Evolutionary conservation across 2,888 invertebrate species (phyloP), one percentile per base, ranked within the genome.

Genomic region (Zele albiditarsus): DNA sequence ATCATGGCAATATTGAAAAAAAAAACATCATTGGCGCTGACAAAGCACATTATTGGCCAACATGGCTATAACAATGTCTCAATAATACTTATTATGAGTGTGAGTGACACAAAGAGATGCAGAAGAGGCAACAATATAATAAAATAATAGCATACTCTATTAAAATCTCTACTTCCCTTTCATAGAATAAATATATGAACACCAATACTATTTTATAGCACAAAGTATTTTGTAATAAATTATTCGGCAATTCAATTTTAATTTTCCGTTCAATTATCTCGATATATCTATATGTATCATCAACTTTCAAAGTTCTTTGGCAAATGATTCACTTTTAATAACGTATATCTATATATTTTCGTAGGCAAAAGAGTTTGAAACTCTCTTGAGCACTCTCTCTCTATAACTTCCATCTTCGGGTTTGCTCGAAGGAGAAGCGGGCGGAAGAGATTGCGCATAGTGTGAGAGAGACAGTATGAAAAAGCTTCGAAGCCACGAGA

Each of bases 1-100:
- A 28, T 23, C 20, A n/a, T n/a, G n/a, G n/a, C n/a, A n/a, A n/a
- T n/a, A n/a, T n/a, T n/a, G n/a, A 62, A 62, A 49, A 42, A 46
- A 71, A 60, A 14, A 33, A 46, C 3, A 58, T 70, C 27, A 71
- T 71, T 33, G 53, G 65, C 33, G 71, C 71, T 71, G 65, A 71
- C 71, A 53, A 49, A 49, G 65, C 71, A 25, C 2, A 58, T 4
- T 53, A 58, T 70, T 23, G 57, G 33, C 53, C 16, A 33, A 20
- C 53, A 8, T 6, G n/a, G 33, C 2, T 10, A 42, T 53, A 58
- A 58, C 49, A 60, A 31, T 57, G 58, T 33, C 31, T 16, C 12
- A 16, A 60, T 60, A 42, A 73, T 53, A 33, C 62, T 31, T 31
- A 10, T 60, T 25, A 25, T 53, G 53, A 53, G n/a, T 20, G 53